Conservation (phyloP, 2,888 invertebrate species). For the Smittia aterrima region DNA sequence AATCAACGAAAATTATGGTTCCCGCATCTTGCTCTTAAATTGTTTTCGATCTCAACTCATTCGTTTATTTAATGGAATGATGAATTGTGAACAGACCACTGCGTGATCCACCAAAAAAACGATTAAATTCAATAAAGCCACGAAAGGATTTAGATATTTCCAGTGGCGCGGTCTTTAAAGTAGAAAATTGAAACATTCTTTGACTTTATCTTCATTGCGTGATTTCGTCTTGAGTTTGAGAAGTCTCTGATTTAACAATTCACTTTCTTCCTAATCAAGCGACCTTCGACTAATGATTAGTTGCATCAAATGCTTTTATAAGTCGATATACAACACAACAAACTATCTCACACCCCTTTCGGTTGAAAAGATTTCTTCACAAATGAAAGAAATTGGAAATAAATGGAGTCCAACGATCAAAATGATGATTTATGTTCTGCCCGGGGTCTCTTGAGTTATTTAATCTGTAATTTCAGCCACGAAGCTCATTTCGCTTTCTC, state of each 20-base stretch:
- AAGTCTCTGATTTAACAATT: too few relatives aligned
- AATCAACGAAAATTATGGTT: constrained; percentile 33
- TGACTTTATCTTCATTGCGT: too few relatives aligned
- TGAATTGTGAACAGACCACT: constrained; percentile 8
- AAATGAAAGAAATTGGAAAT: neutral
- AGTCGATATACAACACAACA: neutral
- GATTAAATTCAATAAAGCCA: constrained; percentile 23
- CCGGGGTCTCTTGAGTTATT: neutral
- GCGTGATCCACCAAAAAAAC: neutral
- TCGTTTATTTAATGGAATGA: neutral
- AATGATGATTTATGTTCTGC: constrained; percentile 31
- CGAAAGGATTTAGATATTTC: neutral
- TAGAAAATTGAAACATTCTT: too few relatives aligned
- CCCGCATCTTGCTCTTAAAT: neutral
- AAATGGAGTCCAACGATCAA: constrained; percentile 1
- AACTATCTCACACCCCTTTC: constrained; percentile 31
- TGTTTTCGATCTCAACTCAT: constrained; percentile 1
- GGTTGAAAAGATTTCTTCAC: neutral
- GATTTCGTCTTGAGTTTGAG: too few relatives aligned
- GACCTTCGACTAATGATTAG: constrained; percentile 7
- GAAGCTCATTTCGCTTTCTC: neutral
- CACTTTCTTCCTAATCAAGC: neutral
- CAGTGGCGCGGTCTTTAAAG: neutral
- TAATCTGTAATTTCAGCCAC: neutral
- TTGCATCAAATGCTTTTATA: too few relatives aligned